Evolutionary conservation across 2,113 vertebrate species (phyloP).

Genomic region (Nymphicus hollandicus): DNA sequence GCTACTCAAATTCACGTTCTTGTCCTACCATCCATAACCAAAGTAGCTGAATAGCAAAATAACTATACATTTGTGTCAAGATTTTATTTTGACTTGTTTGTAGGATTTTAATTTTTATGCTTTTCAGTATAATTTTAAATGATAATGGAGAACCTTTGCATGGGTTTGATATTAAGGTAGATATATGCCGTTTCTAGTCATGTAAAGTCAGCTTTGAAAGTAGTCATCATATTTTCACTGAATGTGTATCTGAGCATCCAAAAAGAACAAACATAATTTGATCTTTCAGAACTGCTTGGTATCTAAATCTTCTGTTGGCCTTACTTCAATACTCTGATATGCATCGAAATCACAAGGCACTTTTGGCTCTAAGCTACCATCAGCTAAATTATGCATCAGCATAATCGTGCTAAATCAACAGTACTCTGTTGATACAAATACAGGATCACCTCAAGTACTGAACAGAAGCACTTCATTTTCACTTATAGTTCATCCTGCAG

Average conservation of each 20-base stretch:
- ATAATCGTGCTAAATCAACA: background rate
- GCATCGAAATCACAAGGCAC: background rate
- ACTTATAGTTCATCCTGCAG: background rate
- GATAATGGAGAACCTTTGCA: accelerated
- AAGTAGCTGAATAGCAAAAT: background rate
- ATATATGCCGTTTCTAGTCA: background rate
- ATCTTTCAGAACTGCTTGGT: background rate
- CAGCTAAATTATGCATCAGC: background rate
- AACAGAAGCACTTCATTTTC: background rate
- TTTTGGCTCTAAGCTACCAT: background rate
- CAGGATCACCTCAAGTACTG: background rate
- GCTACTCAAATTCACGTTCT: background rate
- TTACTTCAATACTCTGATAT: background rate
- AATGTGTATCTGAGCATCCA: background rate
- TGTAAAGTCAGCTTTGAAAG: background rate
- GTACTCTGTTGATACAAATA: background rate
- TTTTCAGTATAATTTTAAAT: background rate
- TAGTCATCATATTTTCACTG: background rate
- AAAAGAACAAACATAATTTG: background rate
- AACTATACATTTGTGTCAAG: background rate
- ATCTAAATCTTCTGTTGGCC: background rate
- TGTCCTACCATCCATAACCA: background rate
- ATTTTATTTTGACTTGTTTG: background rate
- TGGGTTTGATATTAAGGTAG: background rate
- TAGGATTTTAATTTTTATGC: background rate